Evolutionary conservation across 2,888 invertebrate species (phyloP), one percentile per base, ranked within the genome.

Genomic region (Drosophila aldrichi): DNA sequence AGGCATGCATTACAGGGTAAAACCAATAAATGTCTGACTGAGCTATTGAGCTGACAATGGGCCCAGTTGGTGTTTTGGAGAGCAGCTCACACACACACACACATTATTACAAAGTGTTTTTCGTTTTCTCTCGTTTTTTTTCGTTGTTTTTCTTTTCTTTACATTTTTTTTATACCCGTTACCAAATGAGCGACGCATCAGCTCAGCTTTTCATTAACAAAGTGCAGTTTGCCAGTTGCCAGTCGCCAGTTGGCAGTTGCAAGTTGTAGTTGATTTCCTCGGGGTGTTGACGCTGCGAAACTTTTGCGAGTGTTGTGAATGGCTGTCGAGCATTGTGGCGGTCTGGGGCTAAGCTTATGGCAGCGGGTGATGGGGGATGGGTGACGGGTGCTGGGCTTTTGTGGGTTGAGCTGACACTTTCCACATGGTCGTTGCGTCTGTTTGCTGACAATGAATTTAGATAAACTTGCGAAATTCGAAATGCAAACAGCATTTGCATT

Each of bases 391-490:
- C n/a, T 32, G 34, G 36, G 20, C 9, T 20, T 16, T 36, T 22
- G 51, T 51, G 34, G 51, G 34, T 16, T 25, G 54, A 54, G 38
- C 38, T 54, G 22, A 46, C 54, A 44, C 22, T 48, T 10, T 40
- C 20, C 55, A 40, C 49, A 43, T 25, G 41, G 41, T 43, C 64
- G 49, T 41, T 57, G 16, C 44, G 56, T 48, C 71, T 75, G 83
- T 83, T 84, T 87, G 88, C 89, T 89, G 88, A 89, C 84, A 84
- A 87, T 84, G 84, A 87, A 89, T 84, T 84, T 84, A 84, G 84
- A 84, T 89, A 84, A 89, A 84, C 88, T 89, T 87, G 70, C 63
- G 74, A 87, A 89, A 89, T 89, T 87, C 89, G 74, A 83, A 89
- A 78, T 87, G 88, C 83, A 84, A 89, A 84, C 88, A 81, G 89